Base-by-base conservation (phyloP, 2,888 invertebrate species). In the Maniola hyperantus region DNA sequence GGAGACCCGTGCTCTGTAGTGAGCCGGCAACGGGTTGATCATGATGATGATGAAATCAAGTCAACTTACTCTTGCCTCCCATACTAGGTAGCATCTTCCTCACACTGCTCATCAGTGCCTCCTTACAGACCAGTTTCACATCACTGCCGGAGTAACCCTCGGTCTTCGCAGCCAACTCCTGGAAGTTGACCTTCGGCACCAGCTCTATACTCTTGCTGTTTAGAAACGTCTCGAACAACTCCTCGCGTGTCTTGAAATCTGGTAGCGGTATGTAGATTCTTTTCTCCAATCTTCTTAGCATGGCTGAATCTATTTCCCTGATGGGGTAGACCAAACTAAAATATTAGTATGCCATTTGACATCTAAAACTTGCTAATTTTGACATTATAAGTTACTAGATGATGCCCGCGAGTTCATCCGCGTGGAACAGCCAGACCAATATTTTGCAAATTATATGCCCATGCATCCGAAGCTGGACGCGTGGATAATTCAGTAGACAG, bases 71-170 rank as follows among this genome's bases (percentile, higher is more conserved):
- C 20, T 76, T 87, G 1, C 75, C 80, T n/a, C 62, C 71, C 81
- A 90, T 84, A 69, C 75, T 78, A 0, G 89, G 89, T 71, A 91
- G 73, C 75, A 94, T 92, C 77, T 95, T 95, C 78, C 97, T 93
- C 33, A 98, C 93, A 34, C 95, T 94, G 36, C 93, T 91, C 97
- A 99, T 98, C 66, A 96, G 94, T 0, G 97, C 96, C 91, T 98
- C 98, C 84, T 98, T 98, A 82, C 97, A 97, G 39, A 97, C 94
- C 72, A 96, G 88, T 77, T 96, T 96, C 59, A 99, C 94, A 80
- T 99, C 99, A 11, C 97, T 97, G 0, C 98, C 97, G 0, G 98
- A 97, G 81, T 97, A 98, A 5, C 96, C 95, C 13, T 95, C 94
- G 0, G 97, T 97, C 64, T 87, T 80, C 5, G 82, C 74, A 0